Conservation (phyloP, 2,797 vertebrate genomes). For the Catostomus latipinnis region DNA sequence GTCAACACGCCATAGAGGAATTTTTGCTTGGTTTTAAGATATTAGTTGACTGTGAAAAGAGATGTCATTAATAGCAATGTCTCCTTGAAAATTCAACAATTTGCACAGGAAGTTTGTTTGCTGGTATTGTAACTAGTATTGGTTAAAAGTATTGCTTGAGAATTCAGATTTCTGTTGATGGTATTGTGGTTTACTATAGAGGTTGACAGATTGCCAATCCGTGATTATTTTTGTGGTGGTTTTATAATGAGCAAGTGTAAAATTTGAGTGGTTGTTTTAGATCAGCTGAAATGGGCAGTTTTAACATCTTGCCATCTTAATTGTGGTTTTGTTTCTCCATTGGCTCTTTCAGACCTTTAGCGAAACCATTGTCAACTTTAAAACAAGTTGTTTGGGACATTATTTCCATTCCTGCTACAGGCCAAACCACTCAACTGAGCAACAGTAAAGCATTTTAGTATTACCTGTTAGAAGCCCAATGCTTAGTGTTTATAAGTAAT, state of each 20-base stretch:
- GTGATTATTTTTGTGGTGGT: slow-evolving; percentile 6
- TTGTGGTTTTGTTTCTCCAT: neutral
- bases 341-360: neutral
- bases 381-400: neutral
- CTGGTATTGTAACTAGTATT: neutral
- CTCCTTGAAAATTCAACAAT: neutral
- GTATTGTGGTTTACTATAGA: neutral
- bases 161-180: slow-evolving; percentile 1
- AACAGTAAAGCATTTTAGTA: neutral
- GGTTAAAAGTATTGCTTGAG: neutral
- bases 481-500: slow-evolving; percentile 28
- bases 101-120: neutral
- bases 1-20: neutral
- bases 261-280: neutral
- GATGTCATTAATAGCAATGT: slow-evolving; percentile 7
- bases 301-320: too few relatives aligned
- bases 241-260: neutral
- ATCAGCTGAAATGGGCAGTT: neutral
- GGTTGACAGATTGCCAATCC: neutral
- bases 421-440: neutral
- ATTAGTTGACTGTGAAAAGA: slow-evolving; percentile 35
- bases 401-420: neutral
- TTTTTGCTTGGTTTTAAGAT: neutral
- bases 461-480: neutral
- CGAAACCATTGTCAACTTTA: neutral